Evolutionary conservation across 2,888 invertebrate species (phyloP), one percentile per base, ranked within the genome.

Genomic region (Clunio marinus): DNA sequence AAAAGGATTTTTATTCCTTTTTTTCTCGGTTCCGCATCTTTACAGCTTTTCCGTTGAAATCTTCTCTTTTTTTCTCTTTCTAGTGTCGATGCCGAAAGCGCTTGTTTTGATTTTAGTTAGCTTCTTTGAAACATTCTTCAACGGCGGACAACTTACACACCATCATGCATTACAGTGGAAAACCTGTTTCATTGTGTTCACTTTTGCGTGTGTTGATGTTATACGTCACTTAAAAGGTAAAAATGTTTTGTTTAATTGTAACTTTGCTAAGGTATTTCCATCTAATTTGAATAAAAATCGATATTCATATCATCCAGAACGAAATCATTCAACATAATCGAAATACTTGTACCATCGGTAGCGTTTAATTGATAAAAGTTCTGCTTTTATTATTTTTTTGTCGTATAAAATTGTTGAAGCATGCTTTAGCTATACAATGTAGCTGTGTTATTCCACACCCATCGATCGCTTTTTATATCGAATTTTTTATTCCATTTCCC

Each of bases 141-240:
- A 35, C 65, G 65, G 65, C 65, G 65, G 65, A 51, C 27, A 32
- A 55, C 51, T 55, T 22, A 27, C 51, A 66, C 66, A 51, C 32
- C 28, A 20, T 32, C 27, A n/a, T n/a, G 15, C 32, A 25, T 32
- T 27, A 66, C 66, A 65, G 15, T 28, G 15, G 24, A 17, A 66
- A 66, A 66, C 66, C 66, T 66, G 66, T 66, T 66, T 66, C 66
- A 28, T 35, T 66, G 66, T 66, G 24, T 55, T 20, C 51, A 51
- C 51, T 41, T 41, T 41, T 41, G 13, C 15, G 13, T 66, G 66
- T 66, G 35, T 66, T 46, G 22, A 66, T 66, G 66, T 28, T 32
- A 20, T 24, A 66, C 66, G 66, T 51, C 55, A 66, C 28, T 25
- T 28, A 66, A 51, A 57, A 32, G 57, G 57, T 57, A 57, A 57